Base-by-base conservation (phyloP, 92 coral and sea anemone genomes). In the Zoanthus solanderi region DNA sequence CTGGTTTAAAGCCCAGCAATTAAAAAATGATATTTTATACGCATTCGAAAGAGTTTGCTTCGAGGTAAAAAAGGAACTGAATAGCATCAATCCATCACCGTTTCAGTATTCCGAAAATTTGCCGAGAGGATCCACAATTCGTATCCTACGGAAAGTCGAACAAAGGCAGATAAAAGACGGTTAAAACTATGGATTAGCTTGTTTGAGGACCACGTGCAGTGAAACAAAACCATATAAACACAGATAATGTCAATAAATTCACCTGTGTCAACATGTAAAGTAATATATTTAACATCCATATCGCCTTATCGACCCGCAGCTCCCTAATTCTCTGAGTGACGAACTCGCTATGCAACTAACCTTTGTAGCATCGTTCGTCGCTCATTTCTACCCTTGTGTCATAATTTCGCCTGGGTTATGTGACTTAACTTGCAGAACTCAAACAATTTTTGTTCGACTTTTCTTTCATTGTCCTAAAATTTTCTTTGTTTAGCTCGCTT, bases 181-280 rank as follows among this genome's bases (percentile, higher is more conserved):
- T 66, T n/a, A 50, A 66, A 14, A 18, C 29, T 44, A 12, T 67
- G 85, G 75, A 81, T 81, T 81, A 81, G 32, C 14, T 81, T 23
- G 45, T 46, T 28, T 56, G 31, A 66, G 66, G 65, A 71, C 69
- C 85, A 81, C 85, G 85, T 81, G 85, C 44, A 50, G 50, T 18
- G 46, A 81, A 81, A 81, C 85, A 81, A 81, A 81, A 81, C 85
- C 71, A 9, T 46, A 46, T 67, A 81, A 66, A 81, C 46, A 81
- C 76, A 37, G 76, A 48, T 37, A 44, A 81, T 34, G 47, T 66
- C 85, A 67, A 81, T 81, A 65, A 66, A 65, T 28, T 81, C 85
- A 81, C 85, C 85, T 81, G 85, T 81, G 74, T 67, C 58, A 81
- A 81, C 74, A 81, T 46, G 5, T 47, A 66, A 10, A 15, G 58